Evolutionary conservation across 2,113 vertebrate genomes (phyloP), one percentile per base, ranked within the genome.

Genomic region (Cinclus mexicanus): DNA sequence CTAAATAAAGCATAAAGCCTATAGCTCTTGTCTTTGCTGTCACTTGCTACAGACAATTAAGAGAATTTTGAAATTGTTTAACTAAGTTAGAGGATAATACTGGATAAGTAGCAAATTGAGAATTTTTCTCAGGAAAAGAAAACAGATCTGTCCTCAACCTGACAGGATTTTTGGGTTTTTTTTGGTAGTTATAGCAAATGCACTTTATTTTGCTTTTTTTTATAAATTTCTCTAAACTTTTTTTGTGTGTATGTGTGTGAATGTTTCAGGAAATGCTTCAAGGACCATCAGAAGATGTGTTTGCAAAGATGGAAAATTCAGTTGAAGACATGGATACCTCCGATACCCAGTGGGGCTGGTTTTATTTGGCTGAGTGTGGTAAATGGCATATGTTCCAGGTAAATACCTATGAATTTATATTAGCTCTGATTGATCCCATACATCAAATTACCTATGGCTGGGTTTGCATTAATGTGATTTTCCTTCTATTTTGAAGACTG

Each of bases 351-450:
- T 99, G 99, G 99, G 98, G 98, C 94, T 99, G 99, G 99, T 99
- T 99, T 97, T 99, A 99, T 96, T 96, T 99, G 97, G 99, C 99
- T 1, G 99, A 99, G 59, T 99, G 99, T 83, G 99, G 99, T 74
- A 99, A 99, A 91, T 99, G 99, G 99, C 99, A 99, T 63, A 99
- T 99, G 98, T 99, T 99, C 97, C 99, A 99, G 98, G 99, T 99
- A 99, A 69, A 25, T 63, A 64, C 14, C 37, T 29, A 12, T 22
- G 9, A 56, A 47, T 24, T 85, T 91, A 7, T n/a, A 31, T 86
- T 70, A 26, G 6, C 35, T 71, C 22, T 89, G 33, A 37, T 71
- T 61, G 29, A 74, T 81, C 82, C 55, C 29, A 41, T 57, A 22
- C 20, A 20, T 44, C 24, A 72, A 44, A 63, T 50, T 67, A 19